phyloP scores from a whole-genome alignment of 2,888 invertebrate species.

The Creontiades dilutus region DNA sequence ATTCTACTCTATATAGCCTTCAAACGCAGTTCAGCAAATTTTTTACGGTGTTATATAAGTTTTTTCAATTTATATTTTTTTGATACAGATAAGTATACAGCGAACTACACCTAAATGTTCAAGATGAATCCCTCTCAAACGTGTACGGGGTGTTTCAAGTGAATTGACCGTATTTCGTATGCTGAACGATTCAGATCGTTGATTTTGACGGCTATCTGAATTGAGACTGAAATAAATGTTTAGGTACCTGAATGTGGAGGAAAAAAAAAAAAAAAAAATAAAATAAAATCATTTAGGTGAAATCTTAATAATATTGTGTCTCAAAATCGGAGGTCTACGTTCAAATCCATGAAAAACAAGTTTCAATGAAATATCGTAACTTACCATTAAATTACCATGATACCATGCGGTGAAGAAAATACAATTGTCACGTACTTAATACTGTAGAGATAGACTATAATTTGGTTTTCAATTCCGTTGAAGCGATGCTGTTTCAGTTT shows the following conservation, averaged over 20 bases:
- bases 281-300: background rate
- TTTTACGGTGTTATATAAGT: background rate
- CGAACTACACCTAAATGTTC: background rate
- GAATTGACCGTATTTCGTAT: background rate
- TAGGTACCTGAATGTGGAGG: too few species aligned
- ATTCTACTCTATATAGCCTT: slow-evolving; percentile 40
- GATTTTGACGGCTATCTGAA: background rate
- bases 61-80: background rate
- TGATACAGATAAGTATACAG: background rate
- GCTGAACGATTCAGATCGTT: background rate
- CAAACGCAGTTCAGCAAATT: background rate
- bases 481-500: background rate
- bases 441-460: background rate
- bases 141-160: background rate
- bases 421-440: background rate
- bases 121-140: background rate
- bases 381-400: background rate
- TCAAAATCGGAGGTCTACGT: background rate
- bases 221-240: background rate
- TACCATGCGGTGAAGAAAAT: background rate
- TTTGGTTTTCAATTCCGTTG: background rate
- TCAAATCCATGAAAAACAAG: background rate
- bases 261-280: too few species aligned
- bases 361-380: background rate
- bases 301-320: background rate